These are phyloP conservation scores for Heliconius hermathena DNA, from an alignment of 1,140 invertebrate genomes.

Conservation along the genomic window DNA sequence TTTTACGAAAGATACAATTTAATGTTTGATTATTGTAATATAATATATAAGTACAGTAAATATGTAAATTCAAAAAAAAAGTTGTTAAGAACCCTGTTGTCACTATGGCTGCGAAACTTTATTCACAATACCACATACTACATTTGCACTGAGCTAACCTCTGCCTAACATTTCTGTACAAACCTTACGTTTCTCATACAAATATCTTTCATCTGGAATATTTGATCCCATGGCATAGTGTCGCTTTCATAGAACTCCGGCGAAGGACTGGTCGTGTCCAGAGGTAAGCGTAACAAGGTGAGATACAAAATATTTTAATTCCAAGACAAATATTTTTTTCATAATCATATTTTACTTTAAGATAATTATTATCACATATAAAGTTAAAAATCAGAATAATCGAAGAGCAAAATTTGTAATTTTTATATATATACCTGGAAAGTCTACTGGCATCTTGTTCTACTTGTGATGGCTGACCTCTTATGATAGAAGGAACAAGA, in stretches of 20 bases:
- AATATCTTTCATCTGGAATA: constrained; percentile 39
- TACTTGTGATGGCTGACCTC: constrained; percentile 68
- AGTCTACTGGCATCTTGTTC: constrained; percentile 70
- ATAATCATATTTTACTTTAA: background rate
- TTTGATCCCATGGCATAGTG: constrained; percentile 66
- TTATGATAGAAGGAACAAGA: constrained; percentile 80
- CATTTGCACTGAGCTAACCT: background rate
- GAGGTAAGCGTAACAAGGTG: constrained; percentile 50
- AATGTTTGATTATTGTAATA: too few relatives aligned
- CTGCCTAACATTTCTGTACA: background rate
- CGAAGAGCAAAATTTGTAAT: background rate
- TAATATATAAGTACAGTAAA: too few relatives aligned
- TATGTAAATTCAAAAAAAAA: too few relatives aligned
- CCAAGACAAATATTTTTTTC: background rate
- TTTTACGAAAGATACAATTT: too few relatives aligned
- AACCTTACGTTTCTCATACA: constrained; percentile 21
- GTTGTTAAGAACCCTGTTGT: too few relatives aligned
- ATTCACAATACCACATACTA: too few relatives aligned
- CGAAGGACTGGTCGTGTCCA: constrained; percentile 66
- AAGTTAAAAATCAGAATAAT: background rate
- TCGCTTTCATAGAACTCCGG: constrained; percentile 74
- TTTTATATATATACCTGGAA: background rate
- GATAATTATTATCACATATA: background rate
- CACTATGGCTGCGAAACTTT: too few relatives aligned
- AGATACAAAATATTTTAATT: constrained; percentile 22